Conservation (phyloP, 2,888 invertebrate genomes). For the Cheiracanthium punctorium region DNA sequence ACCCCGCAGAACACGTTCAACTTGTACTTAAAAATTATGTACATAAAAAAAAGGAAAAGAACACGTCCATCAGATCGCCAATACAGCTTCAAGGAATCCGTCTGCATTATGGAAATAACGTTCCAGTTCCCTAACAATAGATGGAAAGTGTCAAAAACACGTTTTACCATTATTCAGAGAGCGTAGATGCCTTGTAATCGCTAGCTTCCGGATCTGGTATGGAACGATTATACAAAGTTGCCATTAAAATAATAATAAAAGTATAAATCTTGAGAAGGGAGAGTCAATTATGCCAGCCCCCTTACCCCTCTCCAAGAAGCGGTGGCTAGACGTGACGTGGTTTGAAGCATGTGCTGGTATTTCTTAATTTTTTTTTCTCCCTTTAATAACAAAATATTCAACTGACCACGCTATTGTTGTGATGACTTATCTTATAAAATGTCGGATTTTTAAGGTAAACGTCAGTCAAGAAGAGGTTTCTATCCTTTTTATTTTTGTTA, state of each 20-base stretch:
- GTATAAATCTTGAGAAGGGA: slow-evolving; percentile 13
- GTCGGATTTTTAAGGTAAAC: slow-evolving; percentile 16
- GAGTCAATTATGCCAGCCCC: slow-evolving; percentile 29
- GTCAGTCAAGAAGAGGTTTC: neutral
- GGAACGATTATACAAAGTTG: slow-evolving; percentile 33
- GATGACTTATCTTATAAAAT: slow-evolving; percentile 6
- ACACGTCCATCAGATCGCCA: neutral
- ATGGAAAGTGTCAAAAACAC: slow-evolving; percentile 62
- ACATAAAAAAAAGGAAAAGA: neutral
- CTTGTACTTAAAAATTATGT: neutral
- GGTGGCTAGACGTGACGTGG: slow-evolving; percentile 45
- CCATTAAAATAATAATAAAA: slow-evolving; percentile 27
- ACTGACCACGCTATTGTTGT: slow-evolving; percentile 23
- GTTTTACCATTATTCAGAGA: slow-evolving; percentile 25
- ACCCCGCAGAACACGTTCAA: neutral
- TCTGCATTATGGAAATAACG: slow-evolving; percentile 54
- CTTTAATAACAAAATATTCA: slow-evolving; percentile 7
- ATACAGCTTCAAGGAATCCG: neutral
- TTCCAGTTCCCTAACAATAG: slow-evolving; percentile 51
- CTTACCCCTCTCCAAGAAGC: slow-evolving; percentile 14
- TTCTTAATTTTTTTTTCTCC: neutral
- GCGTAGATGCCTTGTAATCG: slow-evolving; percentile 9
- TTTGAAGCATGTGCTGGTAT: slow-evolving; percentile 22
- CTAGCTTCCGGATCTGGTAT: slow-evolving; percentile 38
- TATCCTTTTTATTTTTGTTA: neutral